Evolutionary conservation across 2,888 invertebrate genomes (phyloP), one percentile per base, ranked within the genome.

Genomic region (Drosophila heteroneura): DNA sequence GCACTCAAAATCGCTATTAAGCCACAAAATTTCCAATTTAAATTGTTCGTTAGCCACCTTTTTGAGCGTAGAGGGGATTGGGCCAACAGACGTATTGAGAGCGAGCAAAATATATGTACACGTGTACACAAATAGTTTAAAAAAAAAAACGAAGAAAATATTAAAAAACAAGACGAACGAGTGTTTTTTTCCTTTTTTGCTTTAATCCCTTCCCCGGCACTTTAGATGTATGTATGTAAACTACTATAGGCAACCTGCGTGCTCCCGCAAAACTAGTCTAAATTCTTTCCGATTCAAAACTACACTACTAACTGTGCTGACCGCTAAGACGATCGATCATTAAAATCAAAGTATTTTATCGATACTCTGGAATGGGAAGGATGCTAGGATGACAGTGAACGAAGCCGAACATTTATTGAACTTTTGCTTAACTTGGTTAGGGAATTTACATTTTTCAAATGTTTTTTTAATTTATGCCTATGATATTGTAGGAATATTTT

Each of bases 71-170:
- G 62, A 44, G 60, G 65, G 28, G 44, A 37, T 37, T 52, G 51
- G 69, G 64, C 57, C 58, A 65, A 76, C 76, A 76, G 58, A 73
- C 52, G 62, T 65, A 68, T 59, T 65, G 49, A 54, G 62, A 65
- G 53, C 32, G n/a, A 70, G 49, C 37, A 44, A 68, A 67, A 26
- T 75, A 37, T 71, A 64, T 79, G 58, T 75, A 79, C 67, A 76
- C 62, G 62, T 72, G 79, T 64, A 65, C 57, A 79, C 74, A 77
- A 35, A 65, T 58, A 80, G 74, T 80, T 77, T 77, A 71, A 80
- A 78, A 80, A 80, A 80, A 81, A 81, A 80, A 80, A 81, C 81
- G 81, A 75, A 71, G 47, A 70, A 69, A 69, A 71, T 79, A 78
- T 65, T 75, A 49, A 69, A 77, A 78, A 78, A 81, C 81, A 72